Conservation (phyloP, 2,797 vertebrate genomes). For the Cryptoprocta ferox region DNA sequence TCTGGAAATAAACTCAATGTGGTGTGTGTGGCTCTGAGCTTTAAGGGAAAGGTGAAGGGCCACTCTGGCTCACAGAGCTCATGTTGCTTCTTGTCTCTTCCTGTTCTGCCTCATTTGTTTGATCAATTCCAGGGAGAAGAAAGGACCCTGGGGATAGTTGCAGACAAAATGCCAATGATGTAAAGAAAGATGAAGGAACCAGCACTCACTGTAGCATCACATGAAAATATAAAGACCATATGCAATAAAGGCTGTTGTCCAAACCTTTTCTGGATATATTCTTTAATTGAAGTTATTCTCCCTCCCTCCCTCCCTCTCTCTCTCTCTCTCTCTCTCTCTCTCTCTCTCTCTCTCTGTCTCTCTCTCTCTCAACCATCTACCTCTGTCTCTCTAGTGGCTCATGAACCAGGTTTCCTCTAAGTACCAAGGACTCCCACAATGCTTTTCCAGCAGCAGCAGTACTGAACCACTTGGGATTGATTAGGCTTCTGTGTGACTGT, state of each 20-base stretch:
- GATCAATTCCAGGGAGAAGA: conserved; percentile 69
- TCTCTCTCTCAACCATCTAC: background rate
- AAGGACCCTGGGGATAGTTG: background rate
- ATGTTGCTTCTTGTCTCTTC: background rate
- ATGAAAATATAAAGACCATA: background rate
- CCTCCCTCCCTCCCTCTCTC: too few relatives aligned
- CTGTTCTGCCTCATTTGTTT: conserved; percentile 26
- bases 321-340: background rate
- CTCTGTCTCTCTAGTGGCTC: background rate
- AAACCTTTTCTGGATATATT: background rate
- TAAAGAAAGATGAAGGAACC: background rate
- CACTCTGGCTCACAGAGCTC: background rate
- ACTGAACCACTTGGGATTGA: background rate
- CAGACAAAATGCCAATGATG: background rate
- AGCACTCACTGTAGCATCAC: background rate
- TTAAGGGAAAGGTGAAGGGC: background rate
- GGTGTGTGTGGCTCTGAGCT: background rate
- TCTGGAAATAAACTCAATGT: background rate
- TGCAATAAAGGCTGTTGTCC: conserved; percentile 66
- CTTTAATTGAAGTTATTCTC: background rate
- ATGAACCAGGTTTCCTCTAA: background rate
- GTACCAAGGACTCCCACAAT: background rate
- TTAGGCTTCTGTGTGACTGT: background rate
- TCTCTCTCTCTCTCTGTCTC: too few relatives aligned
- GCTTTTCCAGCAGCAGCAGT: background rate